Percentiles rank a stretch among this genome's conserved stretches.
Conservation (phyloP, 2,797 vertebrate species). For the Sebastes trivittatus region DNA sequence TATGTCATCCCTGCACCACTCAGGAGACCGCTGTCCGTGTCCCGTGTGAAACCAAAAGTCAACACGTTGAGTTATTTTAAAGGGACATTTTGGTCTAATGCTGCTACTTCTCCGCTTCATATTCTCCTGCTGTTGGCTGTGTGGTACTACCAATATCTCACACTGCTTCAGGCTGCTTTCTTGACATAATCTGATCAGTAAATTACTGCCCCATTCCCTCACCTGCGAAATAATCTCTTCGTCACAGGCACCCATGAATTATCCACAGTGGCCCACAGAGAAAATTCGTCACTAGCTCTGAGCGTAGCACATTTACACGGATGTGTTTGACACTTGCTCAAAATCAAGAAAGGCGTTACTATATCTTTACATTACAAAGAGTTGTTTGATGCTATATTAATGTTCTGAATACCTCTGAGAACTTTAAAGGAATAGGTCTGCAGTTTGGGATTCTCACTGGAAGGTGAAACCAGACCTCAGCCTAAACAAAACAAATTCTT, state of each 20-base stretch:
- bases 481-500: background rate
- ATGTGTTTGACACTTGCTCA: too few species aligned
- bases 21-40: too few species aligned
- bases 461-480: background rate
- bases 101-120: background rate
- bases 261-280: background rate
- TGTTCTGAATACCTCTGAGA: background rate
- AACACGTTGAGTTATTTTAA: too few species aligned
- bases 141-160: background rate
- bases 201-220: background rate
- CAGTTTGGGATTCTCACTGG: background rate
- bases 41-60: too few species aligned
- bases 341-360: too few species aligned
- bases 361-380: background rate
- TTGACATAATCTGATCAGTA: conserved; percentile 14
- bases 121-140: background rate
- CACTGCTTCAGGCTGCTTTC: background rate
- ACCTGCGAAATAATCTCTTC: background rate
- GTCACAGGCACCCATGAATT: background rate
- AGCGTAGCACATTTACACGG: too few species aligned
- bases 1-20: too few species aligned
- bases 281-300: too few species aligned
- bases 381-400: background rate
- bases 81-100: background rate
- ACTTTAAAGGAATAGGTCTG: background rate